Evolutionary conservation across 2,888 invertebrate genomes (phyloP).

Genomic region (Cantharis nigra): DNA sequence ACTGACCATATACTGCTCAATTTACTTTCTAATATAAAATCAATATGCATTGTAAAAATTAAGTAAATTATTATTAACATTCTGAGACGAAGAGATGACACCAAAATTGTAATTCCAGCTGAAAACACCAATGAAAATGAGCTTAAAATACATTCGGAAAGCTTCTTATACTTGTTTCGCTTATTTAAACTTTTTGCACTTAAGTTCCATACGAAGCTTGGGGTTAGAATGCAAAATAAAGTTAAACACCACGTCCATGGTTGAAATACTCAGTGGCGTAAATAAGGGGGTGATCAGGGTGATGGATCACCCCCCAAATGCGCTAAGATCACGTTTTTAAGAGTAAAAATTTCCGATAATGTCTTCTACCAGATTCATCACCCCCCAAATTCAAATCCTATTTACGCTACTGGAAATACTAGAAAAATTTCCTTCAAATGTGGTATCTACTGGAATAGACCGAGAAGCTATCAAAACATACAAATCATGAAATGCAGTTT

Average conservation of each 20-base stretch:
- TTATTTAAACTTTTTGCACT: neutral
- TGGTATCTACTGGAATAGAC: no score
- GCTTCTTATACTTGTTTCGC: neutral
- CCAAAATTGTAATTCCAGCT: neutral
- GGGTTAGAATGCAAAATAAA: neutral
- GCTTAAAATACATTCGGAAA: neutral
- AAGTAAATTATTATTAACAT: neutral
- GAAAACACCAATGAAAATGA: neutral
- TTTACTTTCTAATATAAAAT: neutral
- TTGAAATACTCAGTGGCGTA: no score
- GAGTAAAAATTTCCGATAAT: no score
- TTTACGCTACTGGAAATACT: no score
- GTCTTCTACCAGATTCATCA: no score
- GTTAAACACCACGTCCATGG: neutral
- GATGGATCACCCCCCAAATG: no score
- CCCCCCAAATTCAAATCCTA: no score
- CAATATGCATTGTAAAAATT: neutral
- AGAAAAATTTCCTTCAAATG: neutral
- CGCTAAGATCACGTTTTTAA: no score
- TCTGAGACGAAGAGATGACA: neutral
- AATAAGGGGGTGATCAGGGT: no score
- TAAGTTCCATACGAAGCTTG: neutral
- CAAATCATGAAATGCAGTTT: neutral
- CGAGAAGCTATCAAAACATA: neutral
- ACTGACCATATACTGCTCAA: neutral